Percentiles rank a stretch among this genome's conserved stretches.
Conservation (phyloP, 2,797 vertebrate genomes). For the Chrysolophus pictus region DNA sequence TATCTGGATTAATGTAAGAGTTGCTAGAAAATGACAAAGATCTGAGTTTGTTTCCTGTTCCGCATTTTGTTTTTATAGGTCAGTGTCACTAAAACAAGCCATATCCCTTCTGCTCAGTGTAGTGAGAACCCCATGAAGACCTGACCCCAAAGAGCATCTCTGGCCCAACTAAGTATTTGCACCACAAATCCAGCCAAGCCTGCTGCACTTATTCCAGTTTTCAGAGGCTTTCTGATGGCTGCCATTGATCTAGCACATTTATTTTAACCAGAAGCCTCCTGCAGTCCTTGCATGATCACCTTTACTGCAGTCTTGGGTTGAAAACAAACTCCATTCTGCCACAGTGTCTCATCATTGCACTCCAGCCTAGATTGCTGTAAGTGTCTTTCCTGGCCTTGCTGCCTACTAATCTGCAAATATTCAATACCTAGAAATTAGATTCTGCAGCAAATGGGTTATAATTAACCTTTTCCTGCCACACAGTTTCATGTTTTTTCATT, state of each 20-base stretch:
- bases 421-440: background rate
- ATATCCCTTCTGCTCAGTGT: background rate
- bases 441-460: background rate
- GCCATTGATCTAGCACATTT: background rate
- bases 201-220: background rate
- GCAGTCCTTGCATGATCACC: background rate
- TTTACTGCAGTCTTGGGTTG: background rate
- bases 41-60: background rate
- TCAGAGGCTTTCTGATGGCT: background rate
- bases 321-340: background rate
- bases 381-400: background rate
- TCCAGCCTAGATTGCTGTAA: background rate
- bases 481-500: background rate
- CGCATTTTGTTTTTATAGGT: background rate
- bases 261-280: background rate
- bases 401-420: background rate
- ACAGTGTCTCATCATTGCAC: background rate
- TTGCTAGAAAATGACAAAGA: background rate
- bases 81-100: no score
- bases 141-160: background rate
- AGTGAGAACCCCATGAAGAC: background rate
- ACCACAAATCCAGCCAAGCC: background rate
- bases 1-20: background rate
- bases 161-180: background rate
- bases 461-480: background rate